Conservation (phyloP, 2,113 vertebrate species). For the Mormoops blainvillei region DNA sequence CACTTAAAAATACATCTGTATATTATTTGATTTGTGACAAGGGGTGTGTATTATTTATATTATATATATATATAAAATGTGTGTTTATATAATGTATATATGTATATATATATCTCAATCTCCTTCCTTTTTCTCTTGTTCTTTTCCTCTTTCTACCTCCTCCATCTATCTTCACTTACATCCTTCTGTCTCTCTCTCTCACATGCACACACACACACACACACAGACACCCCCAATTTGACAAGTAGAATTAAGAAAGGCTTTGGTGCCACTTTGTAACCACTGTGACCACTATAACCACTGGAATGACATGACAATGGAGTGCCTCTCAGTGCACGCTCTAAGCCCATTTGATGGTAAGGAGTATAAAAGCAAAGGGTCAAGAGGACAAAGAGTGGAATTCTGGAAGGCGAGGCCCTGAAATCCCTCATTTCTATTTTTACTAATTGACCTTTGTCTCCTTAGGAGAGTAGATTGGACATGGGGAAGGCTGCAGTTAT, state of each 20-base stretch:
- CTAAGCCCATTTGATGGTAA: neutral
- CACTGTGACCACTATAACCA: no score
- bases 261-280: neutral
- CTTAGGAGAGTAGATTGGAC: neutral
- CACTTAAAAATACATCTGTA: neutral
- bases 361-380: neutral
- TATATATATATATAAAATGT: no score
- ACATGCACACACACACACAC: neutral
- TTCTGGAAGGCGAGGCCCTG: neutral
- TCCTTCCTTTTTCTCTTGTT: neutral
- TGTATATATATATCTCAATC: no score
- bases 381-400: neutral
- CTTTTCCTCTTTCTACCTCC: neutral
- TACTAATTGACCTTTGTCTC: neutral
- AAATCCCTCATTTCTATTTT: neutral
- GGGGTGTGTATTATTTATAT: conserved; percentile 7
- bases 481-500: neutral
- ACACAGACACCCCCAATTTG: neutral
- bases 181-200: neutral
- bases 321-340: neutral
- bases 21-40: neutral
- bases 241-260: neutral
- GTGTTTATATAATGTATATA: no score
- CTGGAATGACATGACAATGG: neutral
- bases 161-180: neutral